Conservation (phyloP, 2,888 invertebrate species). For the Holacanthella duospinosa region DNA sequence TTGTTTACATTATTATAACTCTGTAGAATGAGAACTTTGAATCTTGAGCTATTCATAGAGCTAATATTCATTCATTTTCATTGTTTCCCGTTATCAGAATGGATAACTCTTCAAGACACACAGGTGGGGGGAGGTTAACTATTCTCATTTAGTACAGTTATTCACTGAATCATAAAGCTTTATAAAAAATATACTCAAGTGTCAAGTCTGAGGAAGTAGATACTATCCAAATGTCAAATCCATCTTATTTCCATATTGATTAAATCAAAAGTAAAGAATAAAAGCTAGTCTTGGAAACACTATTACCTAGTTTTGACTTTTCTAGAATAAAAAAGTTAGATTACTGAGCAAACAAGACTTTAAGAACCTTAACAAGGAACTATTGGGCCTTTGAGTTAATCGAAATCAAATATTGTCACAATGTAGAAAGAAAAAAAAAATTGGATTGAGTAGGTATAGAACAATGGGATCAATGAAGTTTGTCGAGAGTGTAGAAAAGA, state of each 20-base stretch:
- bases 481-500: not conserved
- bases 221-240: no score
- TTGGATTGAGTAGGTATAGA: not conserved
- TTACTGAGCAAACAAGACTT: not conserved
- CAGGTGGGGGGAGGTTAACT: no score
- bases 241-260: no score
- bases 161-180: no score
- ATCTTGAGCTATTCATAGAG: not conserved
- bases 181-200: no score
- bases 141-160: no score
- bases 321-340: no score
- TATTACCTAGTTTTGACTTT: no score
- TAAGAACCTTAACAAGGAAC: not conserved
- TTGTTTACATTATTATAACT: not conserved
- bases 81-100: not conserved
- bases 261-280: not conserved
- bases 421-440: not conserved
- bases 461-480: not conserved
- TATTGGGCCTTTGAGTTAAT: not conserved
- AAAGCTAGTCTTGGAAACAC: not conserved
- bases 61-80: constrained; percentile 1
- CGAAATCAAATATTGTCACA: not conserved
- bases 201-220: no score
- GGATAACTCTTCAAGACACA: no score
- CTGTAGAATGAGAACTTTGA: not conserved